Conservation (phyloP, 1,140 invertebrate genomes). For the Aphelinus atriplicis region DNA sequence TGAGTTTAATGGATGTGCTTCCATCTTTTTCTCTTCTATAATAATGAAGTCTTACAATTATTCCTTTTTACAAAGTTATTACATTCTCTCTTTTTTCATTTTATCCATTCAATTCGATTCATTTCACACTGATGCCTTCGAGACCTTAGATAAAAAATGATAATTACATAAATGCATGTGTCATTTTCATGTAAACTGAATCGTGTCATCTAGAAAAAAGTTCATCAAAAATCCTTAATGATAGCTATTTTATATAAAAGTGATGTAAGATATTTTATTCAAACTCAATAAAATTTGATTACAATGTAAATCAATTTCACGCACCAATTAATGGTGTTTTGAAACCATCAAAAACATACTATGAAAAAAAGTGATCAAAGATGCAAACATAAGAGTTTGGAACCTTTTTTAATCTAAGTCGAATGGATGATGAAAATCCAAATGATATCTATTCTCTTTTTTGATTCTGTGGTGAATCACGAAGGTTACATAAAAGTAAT, state of each 20-base stretch:
- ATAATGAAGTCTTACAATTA: conserved; percentile 38
- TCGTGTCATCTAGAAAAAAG: conserved; percentile 36
- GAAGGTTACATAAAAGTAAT: conserved; percentile 43
- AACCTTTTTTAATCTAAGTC: conserved; percentile 29
- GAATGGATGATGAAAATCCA: conserved; percentile 30
- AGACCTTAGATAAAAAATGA: conserved; percentile 41
- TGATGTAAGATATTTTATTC: conserved; percentile 33
- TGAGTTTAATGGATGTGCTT: conserved; percentile 51
- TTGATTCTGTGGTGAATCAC: conserved; percentile 39
- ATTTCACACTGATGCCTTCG: conserved; percentile 26
- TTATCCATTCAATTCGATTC: conserved; percentile 28
- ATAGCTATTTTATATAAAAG: conserved; percentile 38
- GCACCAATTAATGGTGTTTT: conserved; percentile 32
- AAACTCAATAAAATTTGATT: conserved; percentile 40
- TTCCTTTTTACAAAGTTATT: conserved; percentile 43
- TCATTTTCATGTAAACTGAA: conserved; percentile 41
- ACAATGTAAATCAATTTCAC: conserved; percentile 31
- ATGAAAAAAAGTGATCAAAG: conserved; percentile 13
- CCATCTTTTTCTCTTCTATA: conserved; percentile 30
- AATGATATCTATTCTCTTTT: conserved; percentile 35
- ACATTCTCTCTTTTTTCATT: conserved; percentile 35
- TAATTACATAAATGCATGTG: conserved; percentile 43
- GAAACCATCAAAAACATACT: conserved; percentile 31
- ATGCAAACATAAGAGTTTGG: conserved; percentile 21
- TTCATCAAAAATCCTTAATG: conserved; percentile 40